Evolutionary conservation across 2,888 invertebrate genomes (phyloP).

Genomic region (Acronicta alni): DNA sequence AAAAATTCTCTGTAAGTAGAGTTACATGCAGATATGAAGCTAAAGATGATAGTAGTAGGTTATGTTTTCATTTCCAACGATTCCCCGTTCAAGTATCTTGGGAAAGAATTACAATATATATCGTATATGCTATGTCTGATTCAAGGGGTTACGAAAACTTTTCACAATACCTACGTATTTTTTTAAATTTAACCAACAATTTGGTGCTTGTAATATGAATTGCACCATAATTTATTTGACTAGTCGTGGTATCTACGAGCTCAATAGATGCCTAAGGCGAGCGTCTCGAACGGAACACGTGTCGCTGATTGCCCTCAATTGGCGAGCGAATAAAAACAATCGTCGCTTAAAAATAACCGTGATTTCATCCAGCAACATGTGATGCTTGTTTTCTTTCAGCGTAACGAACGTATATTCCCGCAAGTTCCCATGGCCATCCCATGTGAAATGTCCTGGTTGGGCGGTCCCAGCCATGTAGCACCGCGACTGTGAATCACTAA

Average conservation of each 20-base stretch:
- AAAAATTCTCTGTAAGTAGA: constrained; percentile 71
- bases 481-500: constrained; percentile 74
- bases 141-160: not conserved
- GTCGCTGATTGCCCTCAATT: constrained; percentile 89
- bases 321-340: constrained; percentile 89
- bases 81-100: constrained; percentile 59
- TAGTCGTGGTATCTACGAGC: constrained; percentile 75
- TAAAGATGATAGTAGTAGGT: constrained; percentile 52
- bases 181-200: constrained; percentile 20
- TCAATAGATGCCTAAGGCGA: constrained; percentile 81
- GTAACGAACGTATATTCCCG: constrained; percentile 78
- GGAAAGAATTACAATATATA: constrained; percentile 44
- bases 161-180: not conserved
- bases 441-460: constrained; percentile 83
- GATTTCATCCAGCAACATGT: constrained; percentile 88
- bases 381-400: constrained; percentile 82
- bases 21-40: constrained; percentile 52
- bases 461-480: constrained; percentile 76
- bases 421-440: constrained; percentile 66
- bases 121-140: not conserved
- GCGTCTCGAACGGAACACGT: constrained; percentile 85
- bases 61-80: constrained; percentile 18
- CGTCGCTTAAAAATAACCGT: constrained; percentile 89
- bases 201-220: constrained; percentile 24
- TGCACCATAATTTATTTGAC: constrained; percentile 57